A percentile compares a stretch with the other conserved stretches of the same genome.
Evolutionary conservation across 37 sponge, comb jelly and placozoan species (phyloP).

Genomic region (Ephydatia muelleri): DNA sequence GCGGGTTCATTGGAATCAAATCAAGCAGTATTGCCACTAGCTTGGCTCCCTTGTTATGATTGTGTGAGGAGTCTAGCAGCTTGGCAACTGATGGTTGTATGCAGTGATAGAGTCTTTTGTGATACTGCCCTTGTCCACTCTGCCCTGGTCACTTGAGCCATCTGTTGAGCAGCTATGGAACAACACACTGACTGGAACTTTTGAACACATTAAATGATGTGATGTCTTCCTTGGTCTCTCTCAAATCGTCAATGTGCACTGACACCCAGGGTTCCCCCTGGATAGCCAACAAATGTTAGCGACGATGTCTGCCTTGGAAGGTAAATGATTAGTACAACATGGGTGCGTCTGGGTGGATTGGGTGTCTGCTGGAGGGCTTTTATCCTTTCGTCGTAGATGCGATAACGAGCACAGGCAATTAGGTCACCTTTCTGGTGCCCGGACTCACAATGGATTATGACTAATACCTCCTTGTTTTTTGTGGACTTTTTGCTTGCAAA

Average conservation of each 20-base stretch:
- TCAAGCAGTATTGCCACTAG: constrained; percentile 26
- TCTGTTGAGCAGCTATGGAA: constrained; percentile 4
- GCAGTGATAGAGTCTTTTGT: constrained; percentile 40
- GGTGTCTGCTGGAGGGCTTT: not conserved
- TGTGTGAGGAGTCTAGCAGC: constrained; percentile 23
- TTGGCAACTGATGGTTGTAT: constrained; percentile 63
- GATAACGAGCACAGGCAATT: constrained; percentile 87
- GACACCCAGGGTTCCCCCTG: constrained; percentile 81
- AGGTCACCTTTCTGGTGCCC: constrained; percentile 80
- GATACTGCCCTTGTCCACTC: not conserved
- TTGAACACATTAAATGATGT: constrained; percentile 15
- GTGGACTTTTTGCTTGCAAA: too few relatives aligned
- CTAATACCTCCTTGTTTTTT: too few relatives aligned
- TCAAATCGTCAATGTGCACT: constrained; percentile 81
- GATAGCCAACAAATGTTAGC: constrained; percentile 62
- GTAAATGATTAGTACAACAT: constrained; percentile 12
- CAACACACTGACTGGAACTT: constrained; percentile 40
- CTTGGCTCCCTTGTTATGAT: constrained; percentile 22
- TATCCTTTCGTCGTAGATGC: constrained; percentile 40
- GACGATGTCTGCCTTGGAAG: constrained; percentile 8
- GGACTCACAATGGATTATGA: constrained; percentile 83
- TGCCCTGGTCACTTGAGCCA: not conserved
- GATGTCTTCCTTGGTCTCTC: constrained; percentile 14
- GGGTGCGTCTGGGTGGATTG: not conserved
- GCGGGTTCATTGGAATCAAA: constrained; percentile 32